Evolutionary conservation across 2,113 vertebrate genomes (phyloP), one percentile per base, ranked within the genome.

Genomic region (Microcebus jonahi): DNA sequence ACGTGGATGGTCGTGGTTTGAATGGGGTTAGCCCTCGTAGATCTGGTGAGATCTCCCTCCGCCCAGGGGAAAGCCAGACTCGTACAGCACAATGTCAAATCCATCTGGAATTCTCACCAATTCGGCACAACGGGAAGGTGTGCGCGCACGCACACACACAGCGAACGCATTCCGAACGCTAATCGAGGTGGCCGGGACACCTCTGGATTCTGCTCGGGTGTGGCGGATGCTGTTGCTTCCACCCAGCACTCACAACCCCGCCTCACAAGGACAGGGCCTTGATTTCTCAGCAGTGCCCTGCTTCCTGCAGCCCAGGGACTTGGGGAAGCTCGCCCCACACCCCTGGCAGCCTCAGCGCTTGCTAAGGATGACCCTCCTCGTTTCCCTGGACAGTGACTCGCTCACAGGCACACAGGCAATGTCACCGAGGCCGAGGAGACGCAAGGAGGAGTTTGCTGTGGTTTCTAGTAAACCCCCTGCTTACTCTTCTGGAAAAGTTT

Each of bases 351-450:
- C 17, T 23, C 6, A 13, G 14, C 5, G 9, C 70, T 36, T 25
- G 55, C 83, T 48, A 21, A 31, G 55, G n/a, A n/a, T 8, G 10
- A 63, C 36, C 21, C 17, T 55, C 48, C 0, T 55, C 27, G 6
- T 55, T 42, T 55, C 48, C 50, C 11, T 45, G 61, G 70, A 17
- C 42, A 12, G 55, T 8, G 61, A 50, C 39, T 68, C 36, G 10
- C 25, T 71, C 53, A 48, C 45, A 42, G n/a, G 7, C 45, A 34
- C 42, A 79, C 11, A 34, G 0, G 39, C 5, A 6, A 8, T 39
- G 27, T 3, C 0, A 0, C 7, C 45, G 45, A 53, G 57, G 5
- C 6, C 17, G 14, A 36, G 29, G 6, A 27, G 5, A 48, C 18
- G 27, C n/a, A 29, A 29, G 75, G 80, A 45, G 8, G 13, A 57